Base-by-base conservation (phyloP, 2,888 invertebrate genomes). In the Odiellus spinosus region DNA sequence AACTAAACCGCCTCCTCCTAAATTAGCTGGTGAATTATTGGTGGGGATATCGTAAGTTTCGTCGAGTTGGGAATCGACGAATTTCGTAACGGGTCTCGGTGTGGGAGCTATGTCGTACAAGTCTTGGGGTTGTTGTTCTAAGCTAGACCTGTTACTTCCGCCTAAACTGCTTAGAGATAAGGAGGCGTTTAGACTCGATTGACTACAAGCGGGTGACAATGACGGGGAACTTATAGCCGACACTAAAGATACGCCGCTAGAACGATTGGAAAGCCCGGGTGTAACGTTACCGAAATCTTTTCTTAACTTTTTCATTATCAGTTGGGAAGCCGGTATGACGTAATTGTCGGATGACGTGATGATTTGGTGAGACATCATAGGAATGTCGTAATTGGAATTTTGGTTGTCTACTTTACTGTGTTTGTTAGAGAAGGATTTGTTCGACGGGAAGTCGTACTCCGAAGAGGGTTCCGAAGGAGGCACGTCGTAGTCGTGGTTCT, bases 101-200 rank as follows among this genome's bases (percentile, higher is more conserved):
- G 10, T 14, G 69, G 59, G 17, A 70, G 72, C 51, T 71, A 58
- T 50, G 56, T 64, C 63, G 40, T 62, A 59, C 47, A 63, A 57
- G 35, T 50, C 57, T 46, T 11, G 70, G 69, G 52, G 47, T 44
- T 54, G 52, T 11, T 72, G 64, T 17, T 55, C 56, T 34, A 55
- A 69, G 65, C 48, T 71, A 59, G 33, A 71, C 68, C 56, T 46
- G 26, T 26, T 55, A 12, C 57, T 55, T 17, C 51, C 49, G 55
- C 62, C 64, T 8, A 64, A 62, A 35, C 66, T 66, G 49, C 64
- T 64, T 42, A 65, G 61, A 59, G 52, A 64, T 58, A 59, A 71
- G 40, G 54, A 49, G 46, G 40, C 20, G 21, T 53, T 52, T 14
- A 52, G 46, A 40, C 56, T 58, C 3, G 61, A 60, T 44, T 57